phyloP scores from a whole-genome alignment of 2,888 invertebrate genomes.

The Tupiocoris notatus region DNA sequence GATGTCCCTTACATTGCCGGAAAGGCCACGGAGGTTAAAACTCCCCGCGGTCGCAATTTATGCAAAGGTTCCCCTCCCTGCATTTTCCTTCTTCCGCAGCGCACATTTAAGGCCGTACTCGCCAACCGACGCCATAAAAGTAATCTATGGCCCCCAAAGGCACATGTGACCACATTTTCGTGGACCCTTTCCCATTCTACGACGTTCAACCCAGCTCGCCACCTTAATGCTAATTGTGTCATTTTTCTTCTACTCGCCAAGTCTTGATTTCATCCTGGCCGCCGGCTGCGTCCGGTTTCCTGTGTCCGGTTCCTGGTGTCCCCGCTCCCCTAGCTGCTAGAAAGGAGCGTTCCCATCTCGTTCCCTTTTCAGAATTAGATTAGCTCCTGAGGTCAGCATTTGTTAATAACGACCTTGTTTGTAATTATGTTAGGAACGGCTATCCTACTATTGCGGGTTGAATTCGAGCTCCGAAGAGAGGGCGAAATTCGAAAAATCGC shows the following conservation, averaged over 20 bases:
- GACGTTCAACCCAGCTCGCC: slow-evolving; percentile 9
- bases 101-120: not conserved
- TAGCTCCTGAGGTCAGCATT: slow-evolving; percentile 17
- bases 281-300: slow-evolving; percentile 2
- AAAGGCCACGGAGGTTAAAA: not conserved
- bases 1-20: not conserved
- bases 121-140: slow-evolving; percentile 32
- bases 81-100: not conserved
- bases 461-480: not conserved
- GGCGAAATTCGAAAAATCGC: not conserved
- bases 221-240: slow-evolving; percentile 41
- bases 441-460: not conserved
- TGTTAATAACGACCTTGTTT: slow-evolving; percentile 29
- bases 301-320: not conserved
- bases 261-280: not conserved
- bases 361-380: slow-evolving; percentile 33
- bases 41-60: not conserved
- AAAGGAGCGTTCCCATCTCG: not conserved
- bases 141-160: slow-evolving; percentile 27
- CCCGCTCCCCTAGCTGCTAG: not conserved
- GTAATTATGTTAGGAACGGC: not conserved
- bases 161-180: slow-evolving; percentile 27
- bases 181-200: not conserved
- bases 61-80: not conserved
- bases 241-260: slow-evolving; percentile 32